These are phyloP conservation scores for Cephus rjabovi DNA, from an alignment of 2,888 invertebrate genomes.

Conservation along the genomic window DNA sequence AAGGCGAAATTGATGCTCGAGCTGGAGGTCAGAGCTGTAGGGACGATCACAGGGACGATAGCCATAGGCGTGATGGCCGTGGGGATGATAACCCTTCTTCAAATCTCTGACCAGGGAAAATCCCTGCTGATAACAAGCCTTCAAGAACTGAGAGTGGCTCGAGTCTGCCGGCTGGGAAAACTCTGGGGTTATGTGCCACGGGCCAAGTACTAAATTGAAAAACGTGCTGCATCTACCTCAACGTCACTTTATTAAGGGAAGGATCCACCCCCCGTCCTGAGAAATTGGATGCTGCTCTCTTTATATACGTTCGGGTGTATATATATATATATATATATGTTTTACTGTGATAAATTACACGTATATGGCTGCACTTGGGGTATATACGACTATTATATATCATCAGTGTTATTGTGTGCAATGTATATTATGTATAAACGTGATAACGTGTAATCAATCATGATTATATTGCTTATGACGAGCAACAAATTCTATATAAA, in stretches of 20 bases:
- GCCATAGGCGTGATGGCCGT: no score
- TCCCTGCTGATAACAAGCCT: background rate
- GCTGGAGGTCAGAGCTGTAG: no score
- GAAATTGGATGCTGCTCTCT: conserved; percentile 1
- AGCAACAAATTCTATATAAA: no score
- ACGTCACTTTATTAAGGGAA: background rate
- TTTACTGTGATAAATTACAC: background rate
- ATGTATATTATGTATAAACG: no score
- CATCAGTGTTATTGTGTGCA: no score
- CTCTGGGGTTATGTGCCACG: background rate
- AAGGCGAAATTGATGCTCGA: no score
- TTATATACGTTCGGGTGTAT: background rate
- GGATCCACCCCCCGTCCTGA: background rate
- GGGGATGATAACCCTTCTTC: no score
- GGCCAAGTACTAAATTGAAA: conserved; percentile 1
- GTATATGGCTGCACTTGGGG: no score
- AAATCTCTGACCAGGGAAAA: background rate
- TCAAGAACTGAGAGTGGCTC: background rate
- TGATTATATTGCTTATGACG: no score
- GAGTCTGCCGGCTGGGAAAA: background rate
- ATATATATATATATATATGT: background rate
- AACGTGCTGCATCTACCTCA: conserved; percentile 7
- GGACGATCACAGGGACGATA: no score
- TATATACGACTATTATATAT: no score
- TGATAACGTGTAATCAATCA: no score